Evolutionary conservation across 1,140 invertebrate genomes (phyloP).

Genomic region (Megalopta genalis): DNA sequence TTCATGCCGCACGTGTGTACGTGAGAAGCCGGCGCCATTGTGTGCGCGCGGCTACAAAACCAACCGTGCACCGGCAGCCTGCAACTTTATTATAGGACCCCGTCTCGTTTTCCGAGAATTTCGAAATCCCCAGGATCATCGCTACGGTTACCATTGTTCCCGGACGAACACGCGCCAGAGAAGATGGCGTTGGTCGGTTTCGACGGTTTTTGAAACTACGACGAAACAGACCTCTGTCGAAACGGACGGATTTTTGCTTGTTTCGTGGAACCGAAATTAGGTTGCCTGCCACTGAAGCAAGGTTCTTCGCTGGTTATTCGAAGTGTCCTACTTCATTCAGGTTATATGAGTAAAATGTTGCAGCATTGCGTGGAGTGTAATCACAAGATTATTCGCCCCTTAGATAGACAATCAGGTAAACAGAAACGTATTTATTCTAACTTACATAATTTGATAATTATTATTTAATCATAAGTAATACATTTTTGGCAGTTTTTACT

Average conservation of each 20-base stretch:
- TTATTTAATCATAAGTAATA: no score
- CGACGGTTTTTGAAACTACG: background rate
- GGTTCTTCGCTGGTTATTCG: no score
- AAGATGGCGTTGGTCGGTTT: background rate
- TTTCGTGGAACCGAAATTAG: no score
- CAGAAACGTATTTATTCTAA: no score
- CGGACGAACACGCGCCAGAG: background rate
- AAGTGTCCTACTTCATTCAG: no score
- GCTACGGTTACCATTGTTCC: background rate
- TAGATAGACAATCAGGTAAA: no score
- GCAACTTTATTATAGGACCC: background rate
- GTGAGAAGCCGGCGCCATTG: background rate
- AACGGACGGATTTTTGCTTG: background rate
- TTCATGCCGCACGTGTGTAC: background rate
- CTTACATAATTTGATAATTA: no score
- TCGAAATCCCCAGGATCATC: background rate
- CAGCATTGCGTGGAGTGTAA: no score
- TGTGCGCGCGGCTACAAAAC: background rate
- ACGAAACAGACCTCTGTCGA: background rate
- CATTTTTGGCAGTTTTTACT: no score
- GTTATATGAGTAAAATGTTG: no score
- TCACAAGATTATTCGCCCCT: no score
- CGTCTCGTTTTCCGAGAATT: background rate
- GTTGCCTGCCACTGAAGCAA: no score
- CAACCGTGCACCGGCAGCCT: background rate